Percentiles rank a stretch among this genome's conserved stretches.
These are phyloP conservation scores for Drosophila chauvacae DNA, from an alignment of 1,140 invertebrate genomes.

Conservation along the genomic window DNA sequence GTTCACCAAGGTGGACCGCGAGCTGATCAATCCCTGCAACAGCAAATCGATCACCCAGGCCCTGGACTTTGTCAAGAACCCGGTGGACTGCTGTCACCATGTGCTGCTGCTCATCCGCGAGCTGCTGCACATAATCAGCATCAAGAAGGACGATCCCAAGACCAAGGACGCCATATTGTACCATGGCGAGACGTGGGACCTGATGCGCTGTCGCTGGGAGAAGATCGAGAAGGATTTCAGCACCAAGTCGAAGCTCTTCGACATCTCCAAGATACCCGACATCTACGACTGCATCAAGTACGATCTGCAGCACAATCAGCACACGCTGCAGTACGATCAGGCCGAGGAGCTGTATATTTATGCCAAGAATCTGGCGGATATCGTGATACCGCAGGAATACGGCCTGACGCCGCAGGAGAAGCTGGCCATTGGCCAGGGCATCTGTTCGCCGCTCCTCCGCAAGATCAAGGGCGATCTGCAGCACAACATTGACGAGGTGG, in stretches of 20 bases:
- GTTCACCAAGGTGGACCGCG: constrained; percentile 93
- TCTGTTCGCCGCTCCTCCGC: constrained; percentile 97
- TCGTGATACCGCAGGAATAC: constrained; percentile 99
- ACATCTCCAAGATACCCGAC: constrained; percentile 99
- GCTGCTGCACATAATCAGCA: constrained; percentile 93
- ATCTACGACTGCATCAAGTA: constrained; percentile 99
- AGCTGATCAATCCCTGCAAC: constrained; percentile 92
- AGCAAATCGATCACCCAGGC: constrained; percentile 95
- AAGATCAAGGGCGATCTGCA: constrained; percentile 98
- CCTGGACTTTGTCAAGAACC: constrained; percentile 98
- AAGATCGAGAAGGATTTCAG: constrained; percentile 99
- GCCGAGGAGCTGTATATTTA: constrained; percentile 98
- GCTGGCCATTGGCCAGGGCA: constrained; percentile 97
- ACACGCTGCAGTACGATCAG: constrained; percentile 96
- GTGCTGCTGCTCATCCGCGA: constrained; percentile 94
- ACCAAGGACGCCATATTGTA: constrained; percentile 96
- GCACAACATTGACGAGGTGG: constrained; percentile 94
- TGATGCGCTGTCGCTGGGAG: constrained; percentile 98
- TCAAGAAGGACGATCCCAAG: constrained; percentile 94
- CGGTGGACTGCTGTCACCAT: constrained; percentile 95
- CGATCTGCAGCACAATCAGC: constrained; percentile 99
- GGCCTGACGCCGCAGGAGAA: constrained; percentile 98
- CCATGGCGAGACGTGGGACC: constrained; percentile 99
- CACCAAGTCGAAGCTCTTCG: constrained; percentile 94
- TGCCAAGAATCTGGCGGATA: constrained; percentile 98